Evolutionary conservation across 2,113 vertebrate species (phyloP).

Genomic region (Oryzias celebensis): DNA sequence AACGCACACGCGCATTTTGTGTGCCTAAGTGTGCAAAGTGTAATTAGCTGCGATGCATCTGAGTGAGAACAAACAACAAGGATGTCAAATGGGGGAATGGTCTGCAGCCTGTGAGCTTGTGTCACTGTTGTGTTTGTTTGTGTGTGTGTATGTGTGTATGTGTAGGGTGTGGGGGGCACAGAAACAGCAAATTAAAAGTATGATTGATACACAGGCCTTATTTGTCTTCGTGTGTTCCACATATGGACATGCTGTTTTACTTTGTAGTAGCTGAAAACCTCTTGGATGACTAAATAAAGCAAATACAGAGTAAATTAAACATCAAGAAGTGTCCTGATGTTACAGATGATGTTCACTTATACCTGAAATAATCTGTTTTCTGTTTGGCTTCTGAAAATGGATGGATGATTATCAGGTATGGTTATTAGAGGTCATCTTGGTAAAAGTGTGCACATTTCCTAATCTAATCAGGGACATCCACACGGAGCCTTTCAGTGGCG

Average conservation of each 20-base stretch:
- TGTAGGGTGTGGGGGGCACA: neutral
- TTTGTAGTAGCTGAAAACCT: constrained; percentile 17
- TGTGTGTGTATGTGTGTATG: constrained; percentile 15
- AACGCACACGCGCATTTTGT: constrained; percentile 69
- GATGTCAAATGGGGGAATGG: constrained; percentile 71
- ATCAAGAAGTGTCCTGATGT: constrained; percentile 17
- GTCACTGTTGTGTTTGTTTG: constrained; percentile 40
- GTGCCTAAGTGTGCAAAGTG: constrained; percentile 74
- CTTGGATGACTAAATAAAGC: constrained; percentile 3
- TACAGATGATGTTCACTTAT: constrained; percentile 14
- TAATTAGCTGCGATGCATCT: constrained; percentile 75
- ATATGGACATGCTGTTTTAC: constrained; percentile 45
- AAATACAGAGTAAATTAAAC: constrained; percentile 22
- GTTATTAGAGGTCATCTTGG: too few species aligned
- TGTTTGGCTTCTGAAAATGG: too few species aligned
- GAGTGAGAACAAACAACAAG: constrained; percentile 73
- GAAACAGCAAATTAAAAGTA: constrained; percentile 33
- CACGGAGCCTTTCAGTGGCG: too few species aligned
- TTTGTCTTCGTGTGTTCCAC: constrained; percentile 31
- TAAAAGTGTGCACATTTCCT: too few species aligned
- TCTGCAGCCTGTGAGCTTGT: constrained; percentile 53
- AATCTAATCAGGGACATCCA: too few species aligned
- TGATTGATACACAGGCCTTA: constrained; percentile 40
- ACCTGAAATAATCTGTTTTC: neutral
- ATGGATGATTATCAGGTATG: too few species aligned